A percentile compares a stretch with the other conserved stretches of the same genome.
Conservation (phyloP, 1,140 invertebrate genomes). For the Temnothorax curvispinosus region DNA sequence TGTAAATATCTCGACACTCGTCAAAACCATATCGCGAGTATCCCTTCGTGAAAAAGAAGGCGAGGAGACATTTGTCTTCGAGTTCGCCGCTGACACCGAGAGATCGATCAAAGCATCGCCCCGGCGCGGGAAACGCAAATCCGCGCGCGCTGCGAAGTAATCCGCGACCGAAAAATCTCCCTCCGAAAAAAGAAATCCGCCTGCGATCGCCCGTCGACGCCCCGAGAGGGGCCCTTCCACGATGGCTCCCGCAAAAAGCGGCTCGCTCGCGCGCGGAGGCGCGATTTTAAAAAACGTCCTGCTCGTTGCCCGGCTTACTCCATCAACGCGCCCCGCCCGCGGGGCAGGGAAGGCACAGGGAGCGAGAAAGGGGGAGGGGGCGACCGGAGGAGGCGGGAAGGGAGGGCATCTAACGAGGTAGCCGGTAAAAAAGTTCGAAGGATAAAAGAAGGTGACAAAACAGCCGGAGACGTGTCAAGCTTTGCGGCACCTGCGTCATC, state of each 20-base stretch:
- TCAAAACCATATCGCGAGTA: conserved; percentile 9
- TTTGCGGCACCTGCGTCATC: conserved; percentile 78
- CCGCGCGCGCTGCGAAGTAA: conserved; percentile 46
- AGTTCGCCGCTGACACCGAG: conserved; percentile 29
- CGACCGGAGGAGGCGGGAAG: background rate
- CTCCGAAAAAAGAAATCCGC: conserved; percentile 42
- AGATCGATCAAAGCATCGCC: conserved; percentile 47
- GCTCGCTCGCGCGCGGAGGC: conserved; percentile 20
- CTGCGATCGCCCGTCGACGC: conserved; percentile 44
- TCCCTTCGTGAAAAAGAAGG: conserved; percentile 23
- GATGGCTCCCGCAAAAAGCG: conserved; percentile 42
- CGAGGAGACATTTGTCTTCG: conserved; percentile 48
- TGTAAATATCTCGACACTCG: conserved; percentile 6
- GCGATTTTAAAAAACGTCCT: conserved; percentile 74
- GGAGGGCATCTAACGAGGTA: conserved; percentile 70
- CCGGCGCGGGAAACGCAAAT: conserved; percentile 42
- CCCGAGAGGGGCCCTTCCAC: background rate
- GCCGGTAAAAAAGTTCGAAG: conserved; percentile 73
- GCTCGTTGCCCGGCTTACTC: conserved; percentile 70
- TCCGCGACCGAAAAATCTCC: conserved; percentile 55
- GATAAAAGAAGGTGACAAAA: conserved; percentile 78
- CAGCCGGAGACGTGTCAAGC: conserved; percentile 79
- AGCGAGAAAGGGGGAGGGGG: background rate
- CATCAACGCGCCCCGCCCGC: conserved; percentile 68
- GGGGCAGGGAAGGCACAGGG: background rate